These are phyloP conservation scores for Hydractinia symbiolongicarpus DNA, from an alignment of 30 jellyfish, hydroid and myxozoan species.

Conservation along the genomic window DNA sequence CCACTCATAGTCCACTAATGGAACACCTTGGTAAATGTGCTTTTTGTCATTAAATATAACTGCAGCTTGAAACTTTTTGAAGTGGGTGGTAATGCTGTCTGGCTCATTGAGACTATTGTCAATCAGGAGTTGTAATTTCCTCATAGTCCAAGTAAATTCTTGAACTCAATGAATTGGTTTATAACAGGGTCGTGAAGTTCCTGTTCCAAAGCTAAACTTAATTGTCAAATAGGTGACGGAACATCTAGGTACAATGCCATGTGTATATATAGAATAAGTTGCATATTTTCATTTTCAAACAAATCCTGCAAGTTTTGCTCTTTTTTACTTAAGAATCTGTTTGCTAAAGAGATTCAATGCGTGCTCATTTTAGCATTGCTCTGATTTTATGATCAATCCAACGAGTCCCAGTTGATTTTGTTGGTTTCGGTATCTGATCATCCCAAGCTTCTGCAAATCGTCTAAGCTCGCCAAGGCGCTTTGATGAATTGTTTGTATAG, in stretches of 20 bases:
- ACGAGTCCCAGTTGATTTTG: slow-evolving; percentile 37
- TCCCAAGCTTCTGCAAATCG: slow-evolving; percentile 27
- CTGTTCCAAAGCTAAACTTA: slow-evolving; percentile 5
- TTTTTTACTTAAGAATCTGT: slow-evolving; percentile 4
- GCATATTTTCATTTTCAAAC: background rate
- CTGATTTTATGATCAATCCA: slow-evolving; percentile 40
- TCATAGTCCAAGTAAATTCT: background rate
- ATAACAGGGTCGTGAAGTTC: slow-evolving; percentile 11
- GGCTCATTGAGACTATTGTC: background rate
- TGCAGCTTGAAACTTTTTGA: background rate
- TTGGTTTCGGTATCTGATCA: slow-evolving; percentile 33
- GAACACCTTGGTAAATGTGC: too few species aligned
- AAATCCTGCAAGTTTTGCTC: background rate
- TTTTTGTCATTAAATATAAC: background rate
- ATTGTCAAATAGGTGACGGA: background rate
- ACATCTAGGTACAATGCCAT: slow-evolving; percentile 9
- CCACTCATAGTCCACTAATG: too few species aligned
- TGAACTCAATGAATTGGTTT: background rate
- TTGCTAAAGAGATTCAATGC: slow-evolving; percentile 28
- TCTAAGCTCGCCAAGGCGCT: slow-evolving; percentile 14
- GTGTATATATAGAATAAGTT: slow-evolving; percentile 2
- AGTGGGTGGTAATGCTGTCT: background rate
- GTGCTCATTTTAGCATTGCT: slow-evolving; percentile 39
- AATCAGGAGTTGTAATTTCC: background rate
- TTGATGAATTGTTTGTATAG: slow-evolving; percentile 17